Evolutionary conservation across 1,140 invertebrate genomes (phyloP).

Genomic region (Penaeus chinensis): DNA sequence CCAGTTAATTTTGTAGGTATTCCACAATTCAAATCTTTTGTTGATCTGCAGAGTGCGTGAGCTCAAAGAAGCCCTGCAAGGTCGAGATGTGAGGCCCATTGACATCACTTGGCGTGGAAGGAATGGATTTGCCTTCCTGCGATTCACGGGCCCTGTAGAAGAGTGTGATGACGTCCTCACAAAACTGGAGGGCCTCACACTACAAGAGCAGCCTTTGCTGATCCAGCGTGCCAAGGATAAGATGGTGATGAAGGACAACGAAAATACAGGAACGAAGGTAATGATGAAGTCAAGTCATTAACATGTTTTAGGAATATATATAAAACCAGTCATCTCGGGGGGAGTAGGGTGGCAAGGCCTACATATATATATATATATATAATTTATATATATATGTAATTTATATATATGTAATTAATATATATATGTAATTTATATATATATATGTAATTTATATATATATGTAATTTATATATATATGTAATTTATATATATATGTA

Average conservation of each 20-base stretch:
- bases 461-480: too few species aligned
- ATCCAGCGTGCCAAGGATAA: slow-evolving; percentile 55
- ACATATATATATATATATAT: too few species aligned
- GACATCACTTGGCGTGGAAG: slow-evolving; percentile 57
- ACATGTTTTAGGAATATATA: too few species aligned
- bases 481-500: too few species aligned
- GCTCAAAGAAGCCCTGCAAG: slow-evolving; percentile 58
- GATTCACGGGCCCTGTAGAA: slow-evolving; percentile 53
- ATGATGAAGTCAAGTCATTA: not conserved
- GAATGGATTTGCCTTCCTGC: slow-evolving; percentile 58
- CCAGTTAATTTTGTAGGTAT: too few species aligned
- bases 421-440: too few species aligned
- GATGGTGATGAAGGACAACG: slow-evolving; percentile 25
- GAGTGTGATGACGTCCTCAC: slow-evolving; percentile 54
- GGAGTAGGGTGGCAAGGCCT: too few species aligned
- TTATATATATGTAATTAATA: too few species aligned
- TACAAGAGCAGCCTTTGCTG: slow-evolving; percentile 49
- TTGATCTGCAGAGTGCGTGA: slow-evolving; percentile 48
- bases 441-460: too few species aligned
- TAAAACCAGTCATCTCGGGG: too few species aligned
- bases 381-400: too few species aligned
- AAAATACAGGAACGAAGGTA: slow-evolving; percentile 30
- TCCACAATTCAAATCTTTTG: too few species aligned
- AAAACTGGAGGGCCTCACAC: slow-evolving; percentile 48
- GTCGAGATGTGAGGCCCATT: slow-evolving; percentile 42